Evolutionary conservation across 2,797 vertebrate species (phyloP).

Genomic region (Novumbra hubbsi): DNA sequence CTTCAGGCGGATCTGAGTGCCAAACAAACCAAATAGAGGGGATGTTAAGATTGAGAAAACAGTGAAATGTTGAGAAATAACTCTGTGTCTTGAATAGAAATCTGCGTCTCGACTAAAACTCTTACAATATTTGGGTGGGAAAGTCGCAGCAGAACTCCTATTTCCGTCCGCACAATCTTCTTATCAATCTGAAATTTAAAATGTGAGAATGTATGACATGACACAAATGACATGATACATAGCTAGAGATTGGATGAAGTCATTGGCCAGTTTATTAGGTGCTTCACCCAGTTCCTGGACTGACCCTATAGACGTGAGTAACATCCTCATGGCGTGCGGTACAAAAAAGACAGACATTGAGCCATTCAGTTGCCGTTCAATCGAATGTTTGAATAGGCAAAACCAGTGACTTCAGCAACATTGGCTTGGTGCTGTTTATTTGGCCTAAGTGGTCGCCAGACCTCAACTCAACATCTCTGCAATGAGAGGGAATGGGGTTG

Average conservation of each 20-base stretch:
- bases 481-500: too few species aligned
- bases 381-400: too few species aligned
- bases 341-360: too few species aligned
- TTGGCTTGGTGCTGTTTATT: too few species aligned
- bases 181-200: slow-evolving; percentile 80
- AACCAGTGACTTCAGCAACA: too few species aligned
- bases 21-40: slow-evolving; percentile 10
- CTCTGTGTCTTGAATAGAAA: background rate
- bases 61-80: background rate
- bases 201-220: slow-evolving; percentile 7
- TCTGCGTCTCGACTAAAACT: background rate
- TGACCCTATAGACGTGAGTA: too few species aligned
- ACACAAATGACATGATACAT: background rate
- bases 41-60: background rate
- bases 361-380: too few species aligned
- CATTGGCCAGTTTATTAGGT: too few species aligned
- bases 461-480: too few species aligned
- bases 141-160: slow-evolving; percentile 84
- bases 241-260: background rate
- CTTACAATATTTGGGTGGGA: slow-evolving; percentile 90
- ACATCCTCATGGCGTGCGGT: too few species aligned
- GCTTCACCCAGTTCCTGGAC: too few species aligned
- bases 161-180: slow-evolving; percentile 89
- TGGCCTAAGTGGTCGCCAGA: too few species aligned
- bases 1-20: slow-evolving; percentile 84